These are phyloP conservation scores for Podarcis raffonei DNA, from an alignment of 2,113 vertebrate genomes.

Conservation along the genomic window DNA sequence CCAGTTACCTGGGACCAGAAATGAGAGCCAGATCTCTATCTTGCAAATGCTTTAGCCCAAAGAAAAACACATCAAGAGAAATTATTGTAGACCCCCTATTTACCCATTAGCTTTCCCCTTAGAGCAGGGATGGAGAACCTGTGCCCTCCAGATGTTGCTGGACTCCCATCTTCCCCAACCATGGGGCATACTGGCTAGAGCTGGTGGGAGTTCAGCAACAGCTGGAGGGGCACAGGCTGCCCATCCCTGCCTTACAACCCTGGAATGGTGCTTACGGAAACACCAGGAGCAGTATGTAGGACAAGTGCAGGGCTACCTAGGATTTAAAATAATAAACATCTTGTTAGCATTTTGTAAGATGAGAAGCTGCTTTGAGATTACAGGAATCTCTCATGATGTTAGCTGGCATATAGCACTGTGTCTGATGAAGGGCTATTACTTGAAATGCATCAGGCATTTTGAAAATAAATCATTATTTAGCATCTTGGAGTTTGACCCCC, in stretches of 20 bases:
- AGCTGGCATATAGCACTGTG: background rate
- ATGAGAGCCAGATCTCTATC: background rate
- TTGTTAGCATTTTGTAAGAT: background rate
- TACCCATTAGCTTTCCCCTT: too few species aligned
- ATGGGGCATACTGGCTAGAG: background rate
- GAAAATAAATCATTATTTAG: background rate
- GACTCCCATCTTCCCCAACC: too few species aligned
- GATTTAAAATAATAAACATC: background rate
- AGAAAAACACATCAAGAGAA: background rate
- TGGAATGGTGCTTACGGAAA: too few species aligned
- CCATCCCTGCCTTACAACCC: background rate
- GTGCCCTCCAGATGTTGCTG: background rate
- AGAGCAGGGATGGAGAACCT: background rate
- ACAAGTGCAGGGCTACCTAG: background rate
- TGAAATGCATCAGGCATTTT: background rate
- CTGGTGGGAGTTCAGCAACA: background rate
- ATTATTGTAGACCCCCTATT: background rate
- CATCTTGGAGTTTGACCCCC: background rate
- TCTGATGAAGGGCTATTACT: background rate
- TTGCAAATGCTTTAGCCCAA: background rate
- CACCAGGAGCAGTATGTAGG: fast-evolving
- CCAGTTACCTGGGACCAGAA: too few species aligned
- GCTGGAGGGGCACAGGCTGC: background rate
- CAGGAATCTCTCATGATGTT: background rate
- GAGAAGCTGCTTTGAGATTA: too few species aligned